These are phyloP conservation scores for Melinopterus prodromus DNA, from an alignment of 2,888 invertebrate species.

Conservation along the genomic window DNA sequence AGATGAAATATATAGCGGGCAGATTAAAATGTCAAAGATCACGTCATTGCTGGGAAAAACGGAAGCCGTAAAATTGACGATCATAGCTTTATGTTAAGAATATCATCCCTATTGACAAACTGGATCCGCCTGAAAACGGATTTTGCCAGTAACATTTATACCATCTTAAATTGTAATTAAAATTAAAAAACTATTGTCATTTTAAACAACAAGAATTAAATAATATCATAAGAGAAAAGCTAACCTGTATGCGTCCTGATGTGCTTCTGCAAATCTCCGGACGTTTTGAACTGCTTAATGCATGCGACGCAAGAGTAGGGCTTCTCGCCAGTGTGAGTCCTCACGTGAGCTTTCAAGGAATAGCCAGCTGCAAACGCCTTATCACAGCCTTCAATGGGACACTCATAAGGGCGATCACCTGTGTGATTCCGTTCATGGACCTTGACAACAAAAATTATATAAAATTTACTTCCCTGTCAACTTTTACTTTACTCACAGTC, in stretches of 20 bases:
- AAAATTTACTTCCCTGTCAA: slow-evolving; percentile 25
- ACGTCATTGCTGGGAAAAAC: too few relatives aligned
- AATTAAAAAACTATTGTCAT: background rate
- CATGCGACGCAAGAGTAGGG: slow-evolving; percentile 56
- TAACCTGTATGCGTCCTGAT: slow-evolving; percentile 58
- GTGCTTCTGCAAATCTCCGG: slow-evolving; percentile 59
- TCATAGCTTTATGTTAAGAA: too few relatives aligned
- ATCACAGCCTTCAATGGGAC: slow-evolving; percentile 61
- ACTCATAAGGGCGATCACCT: slow-evolving; percentile 62
- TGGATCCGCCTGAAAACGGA: too few relatives aligned
- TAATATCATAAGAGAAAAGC: slow-evolving; percentile 8
- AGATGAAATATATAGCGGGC: too few relatives aligned
- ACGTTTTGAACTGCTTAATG: slow-evolving; percentile 56
- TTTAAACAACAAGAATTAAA: background rate
- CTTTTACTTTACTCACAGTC: slow-evolving; percentile 54
- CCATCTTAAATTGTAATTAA: background rate
- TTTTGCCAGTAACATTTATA: too few relatives aligned
- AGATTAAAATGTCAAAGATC: too few relatives aligned
- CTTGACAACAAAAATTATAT: slow-evolving; percentile 50
- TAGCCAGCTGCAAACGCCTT: slow-evolving; percentile 65
- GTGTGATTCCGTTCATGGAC: slow-evolving; percentile 65
- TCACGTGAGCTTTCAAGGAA: slow-evolving; percentile 62
- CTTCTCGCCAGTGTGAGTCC: slow-evolving; percentile 64
- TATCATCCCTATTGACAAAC: too few relatives aligned
- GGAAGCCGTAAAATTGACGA: too few relatives aligned